Base-by-base conservation (phyloP, 2,888 invertebrate genomes). In the Dicyrtoma fusca region DNA sequence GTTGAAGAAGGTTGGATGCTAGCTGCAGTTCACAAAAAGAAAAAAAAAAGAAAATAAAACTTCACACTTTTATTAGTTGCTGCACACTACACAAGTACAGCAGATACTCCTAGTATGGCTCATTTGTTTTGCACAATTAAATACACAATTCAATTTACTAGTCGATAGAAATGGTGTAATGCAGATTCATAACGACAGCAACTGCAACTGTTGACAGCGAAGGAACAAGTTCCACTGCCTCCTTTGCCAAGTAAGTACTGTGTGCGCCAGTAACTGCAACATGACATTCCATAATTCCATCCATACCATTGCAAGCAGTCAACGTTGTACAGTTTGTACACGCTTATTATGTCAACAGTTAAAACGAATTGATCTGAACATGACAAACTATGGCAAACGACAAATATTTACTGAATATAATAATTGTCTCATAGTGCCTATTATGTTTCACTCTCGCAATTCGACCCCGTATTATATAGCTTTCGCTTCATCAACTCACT, bases 1-100 rank as follows among this genome's bases (percentile, higher is more conserved):
- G 92, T 91, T 1, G 93, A 91, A 82, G 93, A 93, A 10, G 57
- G 45, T 34, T 66, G 71, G 47, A 71, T 63, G 23, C 57, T 49
- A 47, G 71, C 69, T 69, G 23, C 44, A 53, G 47, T 3, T 47
- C 17, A 1, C n/a, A 55, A 26, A 73, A 25, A 64, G 14, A 71
- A 51, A 55, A 42, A 69, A 55, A 44, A 44, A 61, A 70, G 17
- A 51, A 66, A 44, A 34, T 44, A 8, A 64, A 64, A 55, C 61
- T 42, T 25, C 11, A 44, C 26, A 47, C 49, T n/a, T 17, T 34
- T 21, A 74, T 25, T 4, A 23, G 21, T 34, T 14, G 23, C 21
- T 34, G 17, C 19, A 47, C 25, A 25, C 49, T 17, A 53, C 25
- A 21, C 25, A 23, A 59, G 25, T n/a, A 5, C 25, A 59, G n/a